phyloP scores from a whole-genome alignment of 2,888 invertebrate species.

The Lamellibrachia columna region DNA sequence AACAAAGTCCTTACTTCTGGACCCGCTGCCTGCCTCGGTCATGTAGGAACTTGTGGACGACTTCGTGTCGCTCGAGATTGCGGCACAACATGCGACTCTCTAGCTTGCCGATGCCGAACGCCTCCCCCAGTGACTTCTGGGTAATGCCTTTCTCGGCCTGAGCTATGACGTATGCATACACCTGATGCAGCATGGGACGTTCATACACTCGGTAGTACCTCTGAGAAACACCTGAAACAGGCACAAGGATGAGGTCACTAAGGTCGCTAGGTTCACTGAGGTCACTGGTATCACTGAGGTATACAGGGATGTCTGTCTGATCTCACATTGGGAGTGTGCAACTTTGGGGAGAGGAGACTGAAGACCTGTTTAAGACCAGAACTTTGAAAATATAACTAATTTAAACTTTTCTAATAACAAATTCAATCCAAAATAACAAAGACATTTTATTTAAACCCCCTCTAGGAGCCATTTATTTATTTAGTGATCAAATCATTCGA shows the following conservation, averaged over 20 bases:
- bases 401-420: too few species aligned
- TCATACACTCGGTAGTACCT: slow-evolving; percentile 37
- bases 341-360: too few species aligned
- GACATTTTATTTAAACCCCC: too few species aligned
- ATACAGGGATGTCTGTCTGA: too few species aligned
- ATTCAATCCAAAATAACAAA: too few species aligned
- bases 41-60: slow-evolving; percentile 69
- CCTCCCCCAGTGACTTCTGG: slow-evolving; percentile 58
- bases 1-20: slow-evolving; percentile 38
- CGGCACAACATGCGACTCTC: slow-evolving; percentile 44
- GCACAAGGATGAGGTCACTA: background rate
- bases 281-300: too few species aligned
- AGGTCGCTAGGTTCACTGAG: too few species aligned
- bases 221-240: background rate
- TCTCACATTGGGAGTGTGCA: too few species aligned
- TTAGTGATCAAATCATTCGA: too few species aligned
- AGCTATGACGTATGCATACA: slow-evolving; percentile 68
- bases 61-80: slow-evolving; percentile 61
- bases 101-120: slow-evolving; percentile 50
- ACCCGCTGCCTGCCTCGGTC: slow-evolving; percentile 72
- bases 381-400: too few species aligned
- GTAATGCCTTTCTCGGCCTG: slow-evolving; percentile 70
- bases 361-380: too few species aligned
- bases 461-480: too few species aligned
- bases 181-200: slow-evolving; percentile 68